phyloP scores from a whole-genome alignment of 2,888 invertebrate species.

The Metellina segmentata region DNA sequence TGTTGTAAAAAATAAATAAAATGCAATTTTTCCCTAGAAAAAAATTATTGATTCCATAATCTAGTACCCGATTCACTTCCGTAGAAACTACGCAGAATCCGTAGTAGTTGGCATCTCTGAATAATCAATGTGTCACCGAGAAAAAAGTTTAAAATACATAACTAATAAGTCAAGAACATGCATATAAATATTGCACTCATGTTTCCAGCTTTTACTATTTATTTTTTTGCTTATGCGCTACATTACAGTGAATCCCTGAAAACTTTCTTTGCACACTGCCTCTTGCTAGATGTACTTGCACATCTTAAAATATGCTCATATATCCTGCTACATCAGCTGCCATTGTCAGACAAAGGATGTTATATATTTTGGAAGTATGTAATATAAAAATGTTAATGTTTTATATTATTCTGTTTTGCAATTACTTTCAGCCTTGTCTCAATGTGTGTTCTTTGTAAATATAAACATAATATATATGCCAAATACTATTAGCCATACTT shows the following conservation, averaged over 20 bases:
- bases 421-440: constrained; percentile 8
- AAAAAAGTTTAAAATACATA: no score
- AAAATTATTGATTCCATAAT: no score
- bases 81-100: no score
- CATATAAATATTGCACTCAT: not conserved
- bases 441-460: constrained; percentile 33
- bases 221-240: not conserved
- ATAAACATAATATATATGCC: constrained; percentile 29
- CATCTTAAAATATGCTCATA: not conserved
- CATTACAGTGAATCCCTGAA: not conserved
- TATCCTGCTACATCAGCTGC: constrained; percentile 35
- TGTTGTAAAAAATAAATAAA: no score
- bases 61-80: no score
- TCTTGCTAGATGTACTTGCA: not conserved
- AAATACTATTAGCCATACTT: constrained; percentile 54
- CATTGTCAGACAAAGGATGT: constrained; percentile 29
- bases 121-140: no score
- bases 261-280: not conserved
- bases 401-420: constrained; percentile 32
- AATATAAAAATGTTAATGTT: constrained; percentile 30
- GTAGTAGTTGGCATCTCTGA: no score
- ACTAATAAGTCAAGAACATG: no score
- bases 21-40: no score
- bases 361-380: constrained; percentile 30
- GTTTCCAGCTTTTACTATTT: not conserved